Base-by-base conservation (phyloP, 1,140 invertebrate species). In the Drosophila sp. region DNA sequence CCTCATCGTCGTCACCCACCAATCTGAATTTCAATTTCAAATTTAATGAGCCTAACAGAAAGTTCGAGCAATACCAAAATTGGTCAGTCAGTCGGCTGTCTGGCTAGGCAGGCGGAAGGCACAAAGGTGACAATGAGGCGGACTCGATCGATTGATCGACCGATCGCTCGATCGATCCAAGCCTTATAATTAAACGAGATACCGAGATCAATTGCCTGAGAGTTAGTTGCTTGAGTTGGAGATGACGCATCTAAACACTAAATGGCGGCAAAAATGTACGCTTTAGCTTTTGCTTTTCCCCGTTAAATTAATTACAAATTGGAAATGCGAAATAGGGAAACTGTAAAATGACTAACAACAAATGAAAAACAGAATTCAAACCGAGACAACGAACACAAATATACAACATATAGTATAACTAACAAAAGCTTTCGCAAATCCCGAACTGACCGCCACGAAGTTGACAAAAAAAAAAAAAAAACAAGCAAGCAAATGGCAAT, bases 221-320 rank as follows among this genome's bases (percentile, higher is more conserved):
- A 50, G 44, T 50, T 50, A 23, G 8, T 38, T 8, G 35, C 35
- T 38, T 38, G 35, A n/a, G 8, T 35, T 17, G 17, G 17, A 17
- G 25, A 54, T 82, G 80, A 77, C 73, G 73, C 79, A 81, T 70
- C 30, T 23, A 65, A n/a, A 23, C 1, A 8, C 35, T 29, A 50
- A 50, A 50, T n/a, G 33, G 50, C 35, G 38, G 41, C 47, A 74
- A 68, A 32, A 50, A 17, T n/a, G 40, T 11, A 38, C 63, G 63
- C 41, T 38, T 65, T 60, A 10, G 60, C 64, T 61, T 74, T 74
- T 54, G 72, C 79, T 72, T 82, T 87, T 87, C 82, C 82, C 44
- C 23, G 82, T 63, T 76, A 75, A 87, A 85, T 85, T 87, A 75
- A 85, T 85, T 85, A 79, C 41, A 74, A 38, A 55, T 25, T 40